phyloP scores from a whole-genome alignment of 1,140 invertebrate genomes.

The Drosophila ananassae region DNA sequence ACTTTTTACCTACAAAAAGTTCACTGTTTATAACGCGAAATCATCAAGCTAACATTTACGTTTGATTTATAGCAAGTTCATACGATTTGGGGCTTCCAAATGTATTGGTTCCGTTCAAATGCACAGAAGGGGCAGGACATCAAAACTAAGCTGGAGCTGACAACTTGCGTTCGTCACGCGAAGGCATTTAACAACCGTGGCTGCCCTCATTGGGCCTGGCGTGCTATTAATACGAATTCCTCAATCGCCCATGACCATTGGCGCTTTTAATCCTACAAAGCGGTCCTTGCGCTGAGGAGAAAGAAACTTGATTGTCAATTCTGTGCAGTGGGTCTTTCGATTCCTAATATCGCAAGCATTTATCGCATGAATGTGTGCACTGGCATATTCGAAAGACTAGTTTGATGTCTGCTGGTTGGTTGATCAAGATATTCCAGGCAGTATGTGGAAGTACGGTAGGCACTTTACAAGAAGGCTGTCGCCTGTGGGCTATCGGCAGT shows the following conservation, averaged over 20 bases:
- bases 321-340: too few relatives aligned
- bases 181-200: constrained; percentile 61
- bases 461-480: constrained; percentile 43
- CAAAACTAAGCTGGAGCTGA: constrained; percentile 39
- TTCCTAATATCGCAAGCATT: too few relatives aligned
- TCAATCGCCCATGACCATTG: constrained; percentile 27
- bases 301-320: background rate
- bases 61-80: constrained; percentile 73
- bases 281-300: background rate
- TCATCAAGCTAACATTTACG: constrained; percentile 73
- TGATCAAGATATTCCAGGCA: too few relatives aligned
- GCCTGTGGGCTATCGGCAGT: background rate
- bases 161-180: constrained; percentile 78
- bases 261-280: constrained; percentile 24
- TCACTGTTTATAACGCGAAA: constrained; percentile 78
- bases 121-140: constrained; percentile 8
- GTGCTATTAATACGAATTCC: constrained; percentile 67
- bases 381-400: too few relatives aligned
- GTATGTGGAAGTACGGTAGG: constrained; percentile 1
- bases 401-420: too few relatives aligned
- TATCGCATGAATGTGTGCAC: too few relatives aligned
- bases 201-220: constrained; percentile 26
- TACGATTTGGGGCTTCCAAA: constrained; percentile 42
- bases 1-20: constrained; percentile 43
- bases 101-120: constrained; percentile 80